phyloP scores from a whole-genome alignment of 2,888 invertebrate species.

The Brenthis ino region DNA sequence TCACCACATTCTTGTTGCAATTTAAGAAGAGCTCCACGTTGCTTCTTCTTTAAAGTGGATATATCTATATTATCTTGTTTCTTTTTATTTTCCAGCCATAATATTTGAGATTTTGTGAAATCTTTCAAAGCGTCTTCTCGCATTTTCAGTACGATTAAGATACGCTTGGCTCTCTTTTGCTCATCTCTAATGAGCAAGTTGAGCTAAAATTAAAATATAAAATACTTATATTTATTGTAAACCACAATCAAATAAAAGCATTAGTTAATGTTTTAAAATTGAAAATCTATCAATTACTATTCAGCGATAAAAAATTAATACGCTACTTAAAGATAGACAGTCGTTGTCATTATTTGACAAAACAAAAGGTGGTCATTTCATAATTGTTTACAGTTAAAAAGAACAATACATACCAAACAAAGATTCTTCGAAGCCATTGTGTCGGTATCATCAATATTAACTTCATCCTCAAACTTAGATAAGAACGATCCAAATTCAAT shows the following conservation, averaged over 20 bases:
- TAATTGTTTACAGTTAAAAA: constrained; percentile 64
- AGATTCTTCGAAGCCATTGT: constrained; percentile 79
- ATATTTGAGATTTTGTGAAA: constrained; percentile 76
- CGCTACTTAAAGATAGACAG: not conserved
- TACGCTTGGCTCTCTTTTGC: constrained; percentile 75
- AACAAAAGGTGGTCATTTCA: constrained; percentile 36
- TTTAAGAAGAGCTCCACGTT: constrained; percentile 84
- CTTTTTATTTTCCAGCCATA: constrained; percentile 76
- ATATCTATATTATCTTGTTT: constrained; percentile 73
- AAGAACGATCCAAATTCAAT: constrained; percentile 62
- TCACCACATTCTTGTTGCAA: constrained; percentile 86
- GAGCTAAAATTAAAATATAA: constrained; percentile 53
- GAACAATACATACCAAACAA: constrained; percentile 76
- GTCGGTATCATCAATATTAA: constrained; percentile 62
- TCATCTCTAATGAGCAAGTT: constrained; percentile 79
- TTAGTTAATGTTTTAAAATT: too few species aligned
- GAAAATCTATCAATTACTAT: too few species aligned
- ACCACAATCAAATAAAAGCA: not conserved
- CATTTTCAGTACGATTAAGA: constrained; percentile 74
- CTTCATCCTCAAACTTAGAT: constrained; percentile 65
- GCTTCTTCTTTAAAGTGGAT: constrained; percentile 84
- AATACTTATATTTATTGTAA: not conserved
- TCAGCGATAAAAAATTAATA: too few species aligned
- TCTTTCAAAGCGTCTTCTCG: constrained; percentile 76
- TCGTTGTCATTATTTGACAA: constrained; percentile 21